Evolutionary conservation across 2,888 invertebrate genomes (phyloP).

Genomic region (Lochmaea capreae): DNA sequence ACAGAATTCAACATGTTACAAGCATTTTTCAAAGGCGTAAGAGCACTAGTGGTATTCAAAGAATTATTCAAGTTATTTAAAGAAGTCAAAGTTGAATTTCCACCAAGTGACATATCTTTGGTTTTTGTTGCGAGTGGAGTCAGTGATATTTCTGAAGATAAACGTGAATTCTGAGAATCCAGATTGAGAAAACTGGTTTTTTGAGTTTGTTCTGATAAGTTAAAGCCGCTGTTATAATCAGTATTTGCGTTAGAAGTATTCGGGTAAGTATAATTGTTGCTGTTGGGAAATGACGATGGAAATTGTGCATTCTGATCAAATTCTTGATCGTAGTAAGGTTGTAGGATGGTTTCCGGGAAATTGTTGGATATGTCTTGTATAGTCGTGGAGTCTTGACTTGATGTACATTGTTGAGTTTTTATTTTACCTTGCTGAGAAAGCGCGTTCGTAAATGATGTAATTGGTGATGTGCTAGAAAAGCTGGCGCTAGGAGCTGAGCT

Average conservation of each 20-base stretch:
- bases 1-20: slow-evolving; percentile 37
- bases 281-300: slow-evolving; percentile 47
- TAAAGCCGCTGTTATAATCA: slow-evolving; percentile 41
- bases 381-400: slow-evolving; percentile 44
- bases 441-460: slow-evolving; percentile 46
- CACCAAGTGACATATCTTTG: slow-evolving; percentile 28
- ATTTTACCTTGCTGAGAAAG: slow-evolving; percentile 40
- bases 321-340: slow-evolving; percentile 50
- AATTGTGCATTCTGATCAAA: slow-evolving; percentile 52
- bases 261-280: slow-evolving; percentile 48
- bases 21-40: slow-evolving; percentile 31
- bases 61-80: slow-evolving; percentile 11
- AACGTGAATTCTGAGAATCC: slow-evolving; percentile 47
- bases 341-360: slow-evolving; percentile 50
- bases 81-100: slow-evolving; percentile 25
- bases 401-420: slow-evolving; percentile 32
- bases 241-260: slow-evolving; percentile 37
- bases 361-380: slow-evolving; percentile 50
- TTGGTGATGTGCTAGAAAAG: slow-evolving; percentile 35
- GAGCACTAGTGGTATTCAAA: slow-evolving; percentile 3
- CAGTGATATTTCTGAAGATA: slow-evolving; percentile 51
- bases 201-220: slow-evolving; percentile 38
- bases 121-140: slow-evolving; percentile 42
- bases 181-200: slow-evolving; percentile 50
- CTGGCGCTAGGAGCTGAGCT: slow-evolving; percentile 21